phyloP scores from a whole-genome alignment of 1,140 invertebrate genomes.

The Nebria ingens region DNA sequence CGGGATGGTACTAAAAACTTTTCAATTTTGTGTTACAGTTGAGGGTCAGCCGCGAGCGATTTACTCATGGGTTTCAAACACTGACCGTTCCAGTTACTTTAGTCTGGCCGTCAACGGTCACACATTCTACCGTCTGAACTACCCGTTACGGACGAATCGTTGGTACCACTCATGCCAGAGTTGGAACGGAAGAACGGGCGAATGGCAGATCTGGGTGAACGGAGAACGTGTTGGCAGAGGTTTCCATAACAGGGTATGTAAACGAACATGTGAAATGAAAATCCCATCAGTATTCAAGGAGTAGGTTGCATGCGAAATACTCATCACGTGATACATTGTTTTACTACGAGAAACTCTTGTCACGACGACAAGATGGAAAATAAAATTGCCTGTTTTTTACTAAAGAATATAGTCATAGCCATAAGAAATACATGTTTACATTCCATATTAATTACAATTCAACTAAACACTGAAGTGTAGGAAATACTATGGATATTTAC shows the following conservation, averaged over 20 bases:
- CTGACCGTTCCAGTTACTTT: conserved; percentile 65
- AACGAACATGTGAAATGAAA: background rate
- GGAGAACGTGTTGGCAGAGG: conserved; percentile 69
- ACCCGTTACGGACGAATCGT: conserved; percentile 63
- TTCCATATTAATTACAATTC: too few relatives aligned
- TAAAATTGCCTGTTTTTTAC: too few relatives aligned
- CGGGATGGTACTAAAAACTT: too few relatives aligned
- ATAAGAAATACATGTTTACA: too few relatives aligned
- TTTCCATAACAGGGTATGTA: conserved; percentile 68
- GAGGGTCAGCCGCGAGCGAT: conserved; percentile 59
- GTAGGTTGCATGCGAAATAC: background rate
- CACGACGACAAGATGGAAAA: too few relatives aligned
- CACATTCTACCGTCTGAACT: conserved; percentile 70
- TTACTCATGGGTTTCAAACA: conserved; percentile 66
- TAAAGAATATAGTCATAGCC: too few relatives aligned
- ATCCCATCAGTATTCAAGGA: background rate
- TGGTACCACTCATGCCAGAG: conserved; percentile 80
- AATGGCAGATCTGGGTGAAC: conserved; percentile 81
- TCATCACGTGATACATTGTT: background rate
- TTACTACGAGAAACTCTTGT: background rate
- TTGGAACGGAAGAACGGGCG: conserved; percentile 74
- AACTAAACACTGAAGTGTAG: too few relatives aligned
- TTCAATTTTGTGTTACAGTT: conserved; percentile 42
- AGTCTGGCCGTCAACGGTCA: conserved; percentile 68
- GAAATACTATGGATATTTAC: too few relatives aligned